These are phyloP conservation scores for Formica exsecta DNA, from an alignment of 1,140 invertebrate species.

Conservation along the genomic window DNA sequence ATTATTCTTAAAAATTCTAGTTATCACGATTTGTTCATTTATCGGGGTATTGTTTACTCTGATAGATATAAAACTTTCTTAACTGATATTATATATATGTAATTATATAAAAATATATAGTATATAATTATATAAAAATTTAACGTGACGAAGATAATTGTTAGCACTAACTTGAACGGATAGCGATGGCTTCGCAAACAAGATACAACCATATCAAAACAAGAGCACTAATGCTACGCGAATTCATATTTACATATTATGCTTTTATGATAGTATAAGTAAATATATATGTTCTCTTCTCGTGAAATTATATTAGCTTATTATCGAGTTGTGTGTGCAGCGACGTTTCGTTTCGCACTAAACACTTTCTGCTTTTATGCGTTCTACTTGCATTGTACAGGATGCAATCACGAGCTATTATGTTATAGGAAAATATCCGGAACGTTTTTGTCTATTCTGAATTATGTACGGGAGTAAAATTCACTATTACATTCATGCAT, in stretches of 20 bases:
- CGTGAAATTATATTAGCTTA: slow-evolving; percentile 22
- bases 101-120: not conserved
- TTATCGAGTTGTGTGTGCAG: not conserved
- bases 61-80: not conserved
- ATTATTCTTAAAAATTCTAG: not conserved
- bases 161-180: slow-evolving; percentile 9
- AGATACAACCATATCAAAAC: slow-evolving; percentile 16
- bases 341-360: slow-evolving; percentile 20
- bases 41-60: not conserved
- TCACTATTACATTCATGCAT: not conserved
- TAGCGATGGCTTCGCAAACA: not conserved
- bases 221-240: not conserved
- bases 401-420: slow-evolving; percentile 36
- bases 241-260: slow-evolving; percentile 22
- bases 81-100: not conserved
- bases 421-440: slow-evolving; percentile 29
- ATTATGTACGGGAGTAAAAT: slow-evolving; percentile 28
- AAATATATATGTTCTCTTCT: not conserved
- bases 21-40: not conserved
- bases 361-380: slow-evolving; percentile 23
- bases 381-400: not conserved
- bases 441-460: slow-evolving; percentile 31
- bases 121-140: not conserved
- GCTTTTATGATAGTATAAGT: not conserved
- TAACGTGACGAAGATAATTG: not conserved